phyloP scores from a whole-genome alignment of 2,113 vertebrate species.

The Crypturellus undulatus region DNA sequence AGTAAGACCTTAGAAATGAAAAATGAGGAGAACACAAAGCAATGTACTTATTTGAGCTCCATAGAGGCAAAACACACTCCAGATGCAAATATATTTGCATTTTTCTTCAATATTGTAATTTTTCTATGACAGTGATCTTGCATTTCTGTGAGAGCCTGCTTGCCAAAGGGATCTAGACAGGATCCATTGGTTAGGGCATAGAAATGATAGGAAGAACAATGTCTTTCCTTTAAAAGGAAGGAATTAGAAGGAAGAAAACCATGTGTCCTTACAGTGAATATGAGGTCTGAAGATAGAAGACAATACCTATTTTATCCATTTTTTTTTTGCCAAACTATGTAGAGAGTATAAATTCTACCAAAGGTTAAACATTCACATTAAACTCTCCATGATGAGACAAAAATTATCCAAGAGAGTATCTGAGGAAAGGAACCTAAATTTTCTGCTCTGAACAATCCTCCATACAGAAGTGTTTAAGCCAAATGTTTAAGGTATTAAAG shows the following conservation, averaged over 20 bases:
- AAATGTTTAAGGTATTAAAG: background rate
- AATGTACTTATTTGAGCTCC: background rate
- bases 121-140: background rate
- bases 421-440: background rate
- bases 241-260: background rate
- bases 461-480: background rate
- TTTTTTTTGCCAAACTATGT: background rate
- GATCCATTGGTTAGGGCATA: background rate
- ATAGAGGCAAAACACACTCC: background rate
- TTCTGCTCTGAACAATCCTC: background rate
- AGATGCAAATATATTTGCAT: fast-evolving
- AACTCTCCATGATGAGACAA: background rate
- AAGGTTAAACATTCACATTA: background rate
- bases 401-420: background rate
- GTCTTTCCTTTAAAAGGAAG: background rate
- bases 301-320: background rate
- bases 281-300: background rate
- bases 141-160: background rate
- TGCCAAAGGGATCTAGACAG: background rate
- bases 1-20: background rate
- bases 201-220: background rate
- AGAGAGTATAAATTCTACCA: background rate
- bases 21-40: background rate
- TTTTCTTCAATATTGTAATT: background rate
- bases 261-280: background rate